A percentile compares a stretch with the other conserved stretches of the same genome.
Evolutionary conservation across 2,113 vertebrate genomes (phyloP).

Genomic region (Monarcha castaneiventris): DNA sequence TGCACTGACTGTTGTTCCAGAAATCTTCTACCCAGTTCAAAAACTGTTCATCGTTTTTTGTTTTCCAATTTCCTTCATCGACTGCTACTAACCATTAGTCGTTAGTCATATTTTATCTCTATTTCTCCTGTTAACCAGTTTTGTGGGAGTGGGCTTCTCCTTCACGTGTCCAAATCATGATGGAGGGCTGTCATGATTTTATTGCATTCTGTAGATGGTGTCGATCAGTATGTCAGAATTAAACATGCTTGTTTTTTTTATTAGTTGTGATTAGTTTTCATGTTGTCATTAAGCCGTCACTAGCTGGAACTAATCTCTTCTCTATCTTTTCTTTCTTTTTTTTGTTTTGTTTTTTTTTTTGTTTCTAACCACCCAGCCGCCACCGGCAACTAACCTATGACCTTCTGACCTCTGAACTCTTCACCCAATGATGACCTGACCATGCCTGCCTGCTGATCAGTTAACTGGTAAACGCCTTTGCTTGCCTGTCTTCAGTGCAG

Average conservation of each 20-base stretch:
- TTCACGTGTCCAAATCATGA: slow-evolving; percentile 88
- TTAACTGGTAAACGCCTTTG: slow-evolving; percentile 96
- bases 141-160: slow-evolving; percentile 80
- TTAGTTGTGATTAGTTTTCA: slow-evolving; percentile 95
- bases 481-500: slow-evolving; percentile 88
- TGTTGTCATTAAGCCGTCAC: slow-evolving; percentile 99
- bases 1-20: slow-evolving; percentile 76
- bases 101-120: slow-evolving; percentile 83
- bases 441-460: slow-evolving; percentile 98
- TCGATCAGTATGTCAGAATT: slow-evolving; percentile 83
- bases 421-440: slow-evolving; percentile 99
- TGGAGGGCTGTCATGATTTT: slow-evolving; percentile 86
- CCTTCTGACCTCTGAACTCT: slow-evolving; percentile 99
- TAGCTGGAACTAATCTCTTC: slow-evolving; percentile 99
- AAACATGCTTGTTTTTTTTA: slow-evolving; percentile 86
- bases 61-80: slow-evolving; percentile 78
- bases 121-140: slow-evolving; percentile 82
- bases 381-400: slow-evolving; percentile 99
- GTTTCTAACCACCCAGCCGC: slow-evolving; percentile 99
- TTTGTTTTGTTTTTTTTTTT: slow-evolving; percentile 78
- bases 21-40: slow-evolving; percentile 70
- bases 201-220: slow-evolving; percentile 87
- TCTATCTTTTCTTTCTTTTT: slow-evolving; percentile 92
- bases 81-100: slow-evolving; percentile 91
- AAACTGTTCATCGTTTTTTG: slow-evolving; percentile 72